phyloP scores from a whole-genome alignment of 2,888 invertebrate species.

The Drosophila pseudotakahashii region DNA sequence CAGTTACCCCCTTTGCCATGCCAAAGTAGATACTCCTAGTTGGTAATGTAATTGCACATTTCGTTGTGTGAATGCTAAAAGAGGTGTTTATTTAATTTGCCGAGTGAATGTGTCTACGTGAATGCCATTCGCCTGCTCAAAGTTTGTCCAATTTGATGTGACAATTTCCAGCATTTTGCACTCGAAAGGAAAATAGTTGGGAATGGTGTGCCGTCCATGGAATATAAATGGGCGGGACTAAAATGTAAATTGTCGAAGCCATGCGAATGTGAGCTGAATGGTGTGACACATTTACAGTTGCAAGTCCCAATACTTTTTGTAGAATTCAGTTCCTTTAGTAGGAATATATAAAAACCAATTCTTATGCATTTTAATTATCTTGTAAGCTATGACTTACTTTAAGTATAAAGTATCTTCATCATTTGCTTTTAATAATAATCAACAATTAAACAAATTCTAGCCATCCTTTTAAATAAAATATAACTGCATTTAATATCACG shows the following conservation, averaged over 20 bases:
- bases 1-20: background rate
- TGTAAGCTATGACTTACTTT: too few relatives aligned
- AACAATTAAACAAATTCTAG: too few relatives aligned
- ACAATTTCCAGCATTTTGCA: constrained; percentile 49
- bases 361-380: too few relatives aligned
- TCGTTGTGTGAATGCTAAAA: constrained; percentile 61
- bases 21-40: constrained; percentile 12
- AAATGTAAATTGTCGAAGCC: constrained; percentile 10
- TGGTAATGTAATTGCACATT: constrained; percentile 72
- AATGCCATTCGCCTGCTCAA: constrained; percentile 34
- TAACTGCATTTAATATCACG: too few relatives aligned
- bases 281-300: background rate
- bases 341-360: too few relatives aligned
- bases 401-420: too few relatives aligned
- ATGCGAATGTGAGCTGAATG: constrained; percentile 28
- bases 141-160: constrained; percentile 49
- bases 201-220: constrained; percentile 12
- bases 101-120: constrained; percentile 52
- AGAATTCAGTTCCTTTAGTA: background rate
- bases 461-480: too few relatives aligned
- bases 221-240: constrained; percentile 34
- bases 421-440: too few relatives aligned
- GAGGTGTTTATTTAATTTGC: constrained; percentile 75
- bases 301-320: background rate
- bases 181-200: constrained; percentile 41